Conservation (phyloP, 2,113 vertebrate genomes). For the Chaetodon auriga region DNA sequence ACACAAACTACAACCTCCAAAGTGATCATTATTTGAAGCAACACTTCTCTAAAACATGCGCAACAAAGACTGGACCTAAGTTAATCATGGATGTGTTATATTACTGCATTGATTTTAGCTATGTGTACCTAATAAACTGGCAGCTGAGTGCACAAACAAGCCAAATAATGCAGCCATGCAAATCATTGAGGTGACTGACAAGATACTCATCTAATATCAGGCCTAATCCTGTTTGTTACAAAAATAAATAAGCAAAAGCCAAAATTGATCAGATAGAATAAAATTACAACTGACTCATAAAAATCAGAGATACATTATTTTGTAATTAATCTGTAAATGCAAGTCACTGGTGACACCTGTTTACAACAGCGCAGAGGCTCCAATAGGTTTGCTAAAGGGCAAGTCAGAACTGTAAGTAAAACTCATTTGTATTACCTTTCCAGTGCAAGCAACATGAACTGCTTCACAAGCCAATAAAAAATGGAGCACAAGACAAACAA, state of each 20-base stretch:
- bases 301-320: not conserved
- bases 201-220: not conserved
- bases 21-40: not conserved
- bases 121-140: not conserved
- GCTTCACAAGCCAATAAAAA: not conserved
- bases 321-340: not conserved
- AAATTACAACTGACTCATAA: not conserved
- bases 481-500: not conserved
- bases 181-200: not conserved
- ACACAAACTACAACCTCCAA: not conserved
- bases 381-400: not conserved
- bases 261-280: not conserved
- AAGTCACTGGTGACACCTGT: not conserved
- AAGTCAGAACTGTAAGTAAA: not conserved
- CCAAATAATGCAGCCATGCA: not conserved
- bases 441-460: not conserved
- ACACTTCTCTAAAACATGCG: not conserved
- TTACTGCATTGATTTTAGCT: not conserved
- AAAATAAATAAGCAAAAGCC: not conserved
- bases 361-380: not conserved
- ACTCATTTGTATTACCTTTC: not conserved
- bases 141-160: too few relatives aligned
- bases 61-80: not conserved
- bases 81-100: not conserved
- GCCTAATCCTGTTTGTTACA: too few relatives aligned